These are phyloP conservation scores for Patiria miniata DNA, from an alignment of 35 echinoderm and acorn worm species.

Conservation along the genomic window DNA sequence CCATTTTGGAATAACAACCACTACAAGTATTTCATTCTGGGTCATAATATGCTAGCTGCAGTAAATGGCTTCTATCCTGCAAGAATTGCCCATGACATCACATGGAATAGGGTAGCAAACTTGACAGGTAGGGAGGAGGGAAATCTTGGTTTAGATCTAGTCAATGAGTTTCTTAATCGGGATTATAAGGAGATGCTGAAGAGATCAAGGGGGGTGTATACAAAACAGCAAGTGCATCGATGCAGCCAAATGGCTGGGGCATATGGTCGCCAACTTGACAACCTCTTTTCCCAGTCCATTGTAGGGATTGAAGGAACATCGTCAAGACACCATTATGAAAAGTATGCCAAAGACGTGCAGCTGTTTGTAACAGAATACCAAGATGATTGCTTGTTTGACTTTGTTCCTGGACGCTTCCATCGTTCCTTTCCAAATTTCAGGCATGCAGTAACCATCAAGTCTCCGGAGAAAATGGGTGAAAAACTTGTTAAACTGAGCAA, in stretches of 20 bases:
- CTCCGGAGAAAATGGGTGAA: neutral
- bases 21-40: neutral
- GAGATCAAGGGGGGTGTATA: neutral
- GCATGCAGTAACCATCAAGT: neutral
- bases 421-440: neutral
- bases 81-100: neutral
- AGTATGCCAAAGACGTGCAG: neutral
- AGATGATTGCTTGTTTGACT: neutral
- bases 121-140: neutral
- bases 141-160: conserved; percentile 12
- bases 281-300: neutral
- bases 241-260: conserved; percentile 15
- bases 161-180: neutral
- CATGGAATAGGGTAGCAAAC: conserved; percentile 36
- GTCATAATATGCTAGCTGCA: conserved; percentile 13
- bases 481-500: neutral
- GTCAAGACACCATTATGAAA: neutral
- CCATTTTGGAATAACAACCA: conserved; percentile 8
- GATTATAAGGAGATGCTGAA: conserved; percentile 36
- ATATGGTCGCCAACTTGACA: conserved; percentile 26
- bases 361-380: neutral
- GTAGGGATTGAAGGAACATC: neutral
- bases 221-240: conserved; percentile 7
- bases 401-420: neutral
- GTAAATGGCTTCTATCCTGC: neutral